Base-by-base conservation (phyloP, 2,113 vertebrate genomes). In the Salvelinus sp. region DNA sequence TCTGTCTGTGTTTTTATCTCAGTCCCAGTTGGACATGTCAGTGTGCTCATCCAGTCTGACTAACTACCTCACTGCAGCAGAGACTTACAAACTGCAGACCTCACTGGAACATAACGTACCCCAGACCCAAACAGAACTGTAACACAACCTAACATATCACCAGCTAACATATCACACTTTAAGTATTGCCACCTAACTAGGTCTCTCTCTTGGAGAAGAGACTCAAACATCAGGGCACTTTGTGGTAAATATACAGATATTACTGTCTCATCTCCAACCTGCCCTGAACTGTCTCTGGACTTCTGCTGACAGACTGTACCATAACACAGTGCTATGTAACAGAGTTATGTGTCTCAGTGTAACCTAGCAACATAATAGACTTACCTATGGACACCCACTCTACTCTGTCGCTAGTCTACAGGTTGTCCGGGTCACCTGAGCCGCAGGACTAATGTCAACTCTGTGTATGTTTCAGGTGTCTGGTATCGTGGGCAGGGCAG, bases 401-500 rank as follows among this genome's bases (percentile, higher is more conserved):
- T 57, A 57, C 14, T 62, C 58, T 22, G 58, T 62, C n/a, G 4
- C 13, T 54, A 4, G 50, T 22, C 58, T 16, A 23, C 58, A 18
- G 6, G n/a, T 7, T 4, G 6, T 23, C 6, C 0, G 58, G 6
- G 20, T 62, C 58, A 22, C n/a, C 20, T 62, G 58, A 25, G 9
- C 63, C 63, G 13, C 9, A 64, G 63, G 67, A 69, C 50, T 48
- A 30, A 23, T 54, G 18, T 64, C 57, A 13, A 67, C 28, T 79
- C 33, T 79, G 57, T 75, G 38, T 82, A 48, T 79, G 47, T 82
- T 83, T 25, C 86, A 99, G 97, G 97, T 99, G 87, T 96, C 98
- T 75, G 98, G 98, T 22, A 96, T 99, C 64, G 98, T 99, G 68
- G 98, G 97, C 80, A 95, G 98, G 91, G 97, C 97, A 0, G 98